These are phyloP conservation scores for Lerema accius DNA, from an alignment of 1,140 invertebrate species.

Conservation along the genomic window DNA sequence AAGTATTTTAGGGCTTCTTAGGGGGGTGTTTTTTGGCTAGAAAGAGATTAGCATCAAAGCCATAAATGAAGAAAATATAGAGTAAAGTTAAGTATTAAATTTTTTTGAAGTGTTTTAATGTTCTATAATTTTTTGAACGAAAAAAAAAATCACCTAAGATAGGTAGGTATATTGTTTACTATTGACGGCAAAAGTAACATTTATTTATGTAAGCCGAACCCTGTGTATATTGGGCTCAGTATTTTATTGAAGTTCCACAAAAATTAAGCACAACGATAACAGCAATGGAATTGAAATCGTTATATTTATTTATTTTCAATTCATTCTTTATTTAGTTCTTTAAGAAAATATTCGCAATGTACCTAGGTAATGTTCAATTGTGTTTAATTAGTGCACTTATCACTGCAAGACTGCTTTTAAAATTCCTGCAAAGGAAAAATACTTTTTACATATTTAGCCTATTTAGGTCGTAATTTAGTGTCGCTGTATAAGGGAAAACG, in stretches of 20 bases:
- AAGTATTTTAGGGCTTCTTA: too few relatives aligned
- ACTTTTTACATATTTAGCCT: neutral
- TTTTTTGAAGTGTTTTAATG: too few relatives aligned
- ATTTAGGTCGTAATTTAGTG: neutral
- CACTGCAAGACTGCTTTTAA: slow-evolving; percentile 1
- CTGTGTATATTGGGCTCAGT: neutral
- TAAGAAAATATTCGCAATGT: slow-evolving; percentile 14
- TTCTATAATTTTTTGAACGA: too few relatives aligned
- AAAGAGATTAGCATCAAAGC: too few relatives aligned
- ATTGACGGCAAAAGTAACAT: neutral
- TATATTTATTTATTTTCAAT: slow-evolving; percentile 37
- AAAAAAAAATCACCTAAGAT: too few relatives aligned
- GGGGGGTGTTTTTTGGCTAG: too few relatives aligned
- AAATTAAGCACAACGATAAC: slow-evolving; percentile 66
- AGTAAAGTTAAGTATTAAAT: too few relatives aligned
- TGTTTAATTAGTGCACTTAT: slow-evolving; percentile 28
- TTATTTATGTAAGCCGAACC: neutral
- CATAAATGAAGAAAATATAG: too few relatives aligned
- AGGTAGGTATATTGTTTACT: too few relatives aligned
- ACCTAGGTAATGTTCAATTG: slow-evolving; percentile 13
- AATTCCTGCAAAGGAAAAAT: neutral
- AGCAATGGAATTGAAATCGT: slow-evolving; percentile 54
- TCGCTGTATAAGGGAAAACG: neutral
- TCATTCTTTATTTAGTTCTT: slow-evolving; percentile 42
- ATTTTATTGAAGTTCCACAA: slow-evolving; percentile 58